Evolutionary conservation across 1,140 invertebrate genomes (phyloP), one percentile per base, ranked within the genome.

Genomic region (Chlorops oryzae): DNA sequence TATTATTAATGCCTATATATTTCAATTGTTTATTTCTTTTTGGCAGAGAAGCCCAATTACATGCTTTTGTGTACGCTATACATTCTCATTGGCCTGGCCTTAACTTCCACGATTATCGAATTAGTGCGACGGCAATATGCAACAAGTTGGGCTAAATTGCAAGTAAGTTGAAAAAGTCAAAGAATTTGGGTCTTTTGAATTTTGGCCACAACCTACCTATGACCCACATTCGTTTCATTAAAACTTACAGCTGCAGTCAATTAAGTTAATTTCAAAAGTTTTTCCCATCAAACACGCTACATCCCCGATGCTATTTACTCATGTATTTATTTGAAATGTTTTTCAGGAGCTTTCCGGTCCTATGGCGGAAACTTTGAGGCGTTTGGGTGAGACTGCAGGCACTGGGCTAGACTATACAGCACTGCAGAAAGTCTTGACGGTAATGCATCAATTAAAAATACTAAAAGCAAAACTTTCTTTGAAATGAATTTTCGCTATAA

Each of bases 61-160:
- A 90, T 94, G 83, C 74, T 96, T 46, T 73, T 90, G 2, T 94
- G 90, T 69, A 93, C 91, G 0, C 62, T 95, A 51, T 98, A 96
- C 74, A 90, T 97, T 57, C 77, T 97, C 46, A 84, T 97, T 49
- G 95, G 95, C 4, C 76, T 98, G 69, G 92, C 93, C 2, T 70
- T 98, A 37, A 94, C 94, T 2, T 91, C 92, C 2, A 97, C 94
- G 54, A 94, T 95, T 57, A 96, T 96, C 59, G 92, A 96, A 73
- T 73, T 92, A 51, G 87, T 92, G 27, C 74, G 88, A 43, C 74
- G 85, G 45, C 88, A 92, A 65, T 92, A 92, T 69, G 86, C 87
- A 7, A 82, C 87, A 56, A 89, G 86, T 47, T 92, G 89, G 89
- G 79, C 82, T 59, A 82, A 84, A 59, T 68, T 91, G 22, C 70